A percentile compares a stretch with the other conserved stretches of the same genome.
phyloP scores from a whole-genome alignment of 1,140 invertebrate genomes.

The Piezodorus guildinii region DNA sequence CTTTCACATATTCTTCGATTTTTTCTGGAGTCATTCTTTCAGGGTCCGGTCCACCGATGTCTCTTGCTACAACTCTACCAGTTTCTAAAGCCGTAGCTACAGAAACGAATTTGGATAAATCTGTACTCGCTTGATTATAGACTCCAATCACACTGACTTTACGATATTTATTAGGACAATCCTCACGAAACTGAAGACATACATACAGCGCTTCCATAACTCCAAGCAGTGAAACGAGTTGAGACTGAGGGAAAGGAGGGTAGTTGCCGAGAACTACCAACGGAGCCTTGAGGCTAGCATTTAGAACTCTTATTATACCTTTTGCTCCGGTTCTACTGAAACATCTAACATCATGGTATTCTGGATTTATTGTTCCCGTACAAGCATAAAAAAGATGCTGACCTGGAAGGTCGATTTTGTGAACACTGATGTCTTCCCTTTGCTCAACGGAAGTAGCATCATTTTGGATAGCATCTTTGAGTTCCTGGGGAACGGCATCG shows the following conservation, averaged over 20 bases:
- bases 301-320: constrained; percentile 46
- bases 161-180: constrained; percentile 44
- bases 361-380: constrained; percentile 30
- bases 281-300: constrained; percentile 56
- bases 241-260: constrained; percentile 47
- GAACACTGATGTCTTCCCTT: not conserved
- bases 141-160: constrained; percentile 53
- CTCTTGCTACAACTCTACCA: constrained; percentile 59
- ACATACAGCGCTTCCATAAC: constrained; percentile 79
- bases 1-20: constrained; percentile 66
- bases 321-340: constrained; percentile 48
- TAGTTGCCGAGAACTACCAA: constrained; percentile 48
- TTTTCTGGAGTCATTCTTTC: constrained; percentile 80
- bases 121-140: constrained; percentile 40
- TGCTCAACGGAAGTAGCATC: too few species aligned
- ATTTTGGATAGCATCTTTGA: too few species aligned
- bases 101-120: constrained; percentile 42
- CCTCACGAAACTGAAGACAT: constrained; percentile 69
- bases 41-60: constrained; percentile 83
- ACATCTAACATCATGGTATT: constrained; percentile 69
- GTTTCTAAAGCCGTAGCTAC: constrained; percentile 61
- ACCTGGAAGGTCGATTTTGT: constrained; percentile 18
- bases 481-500: too few species aligned
- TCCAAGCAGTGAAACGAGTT: constrained; percentile 64
- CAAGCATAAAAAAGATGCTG: constrained; percentile 24